Evolutionary conservation across 1,140 invertebrate species (phyloP).

Genomic region (Danaus plexippus): DNA sequence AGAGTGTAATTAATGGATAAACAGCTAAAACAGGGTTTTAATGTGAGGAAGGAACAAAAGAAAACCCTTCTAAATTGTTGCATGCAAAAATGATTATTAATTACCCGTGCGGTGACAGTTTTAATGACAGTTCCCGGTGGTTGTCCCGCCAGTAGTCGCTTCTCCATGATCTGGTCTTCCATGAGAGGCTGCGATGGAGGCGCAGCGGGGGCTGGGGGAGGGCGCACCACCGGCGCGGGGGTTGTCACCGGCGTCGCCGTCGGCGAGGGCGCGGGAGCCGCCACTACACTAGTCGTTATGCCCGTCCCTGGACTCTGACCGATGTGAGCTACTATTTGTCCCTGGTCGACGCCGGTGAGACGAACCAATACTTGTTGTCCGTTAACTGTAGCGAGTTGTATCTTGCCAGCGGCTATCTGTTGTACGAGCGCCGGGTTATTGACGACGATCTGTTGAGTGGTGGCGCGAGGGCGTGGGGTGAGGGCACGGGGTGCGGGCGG

Average conservation of each 20-base stretch:
- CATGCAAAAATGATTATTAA: constrained; percentile 3
- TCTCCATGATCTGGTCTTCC: constrained; percentile 75
- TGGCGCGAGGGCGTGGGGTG: constrained; percentile 35
- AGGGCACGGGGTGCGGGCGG: constrained; percentile 28
- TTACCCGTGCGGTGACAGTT: constrained; percentile 82
- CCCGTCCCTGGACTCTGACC: constrained; percentile 42
- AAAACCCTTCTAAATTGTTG: too few species aligned
- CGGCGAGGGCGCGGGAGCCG: constrained; percentile 32
- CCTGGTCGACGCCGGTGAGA: constrained; percentile 79
- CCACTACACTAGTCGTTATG: constrained; percentile 19
- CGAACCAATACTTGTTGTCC: constrained; percentile 86
- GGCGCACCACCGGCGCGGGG: constrained; percentile 29
- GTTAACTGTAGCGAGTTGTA: constrained; percentile 85
- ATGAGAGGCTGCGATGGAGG: constrained; percentile 45
- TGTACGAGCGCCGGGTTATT: constrained; percentile 82
- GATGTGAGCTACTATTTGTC: constrained; percentile 79
- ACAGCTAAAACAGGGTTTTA: constrained; percentile 1
- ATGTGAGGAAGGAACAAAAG: too few species aligned
- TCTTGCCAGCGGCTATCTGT: constrained; percentile 83
- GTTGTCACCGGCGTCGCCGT: constrained; percentile 31
- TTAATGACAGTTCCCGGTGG: constrained; percentile 90
- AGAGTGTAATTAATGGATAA: neutral
- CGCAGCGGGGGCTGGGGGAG: constrained; percentile 28
- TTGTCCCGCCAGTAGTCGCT: constrained; percentile 80
- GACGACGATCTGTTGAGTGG: constrained; percentile 79